Base-by-base conservation (phyloP, 2,113 vertebrate genomes). In the Myrmecobius fasciatus region DNA sequence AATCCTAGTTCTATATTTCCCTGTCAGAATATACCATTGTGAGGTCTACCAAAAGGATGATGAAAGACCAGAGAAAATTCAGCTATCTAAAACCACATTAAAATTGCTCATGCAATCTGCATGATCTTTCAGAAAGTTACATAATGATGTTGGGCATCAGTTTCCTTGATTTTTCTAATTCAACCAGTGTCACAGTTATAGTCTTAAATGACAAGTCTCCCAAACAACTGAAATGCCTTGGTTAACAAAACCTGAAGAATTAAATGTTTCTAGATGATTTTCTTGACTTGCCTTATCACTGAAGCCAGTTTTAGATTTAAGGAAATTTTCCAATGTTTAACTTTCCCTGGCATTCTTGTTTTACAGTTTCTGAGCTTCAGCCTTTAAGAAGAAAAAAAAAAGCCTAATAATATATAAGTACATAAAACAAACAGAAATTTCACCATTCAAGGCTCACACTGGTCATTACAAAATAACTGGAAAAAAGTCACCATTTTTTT, bases 61-160 rank as follows among this genome's bases (percentile, higher is more conserved):
- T 94, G 94, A 92, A 95, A 90, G 96, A 90, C 52, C 92, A 96
- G 96, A 96, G 67, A 89, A 97, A 96, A 94, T 91, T 92, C 90
- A 97, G 92, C 93, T 91, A 96, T 75, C 60, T n/a, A 75, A n/a
- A 75, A 17, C 14, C 36, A 75, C 17, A n/a, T 75, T n/a, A 75
- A 67, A 75, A 75, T n/a, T n/a, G 12, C 14, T 36, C 14, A 20
- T 75, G 3, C 60, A 75, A 75, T n/a, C 14, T 75, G 12, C 5
- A n/a, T 75, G 36, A n/a, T 14, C 36, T 75, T n/a, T 36, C 0
- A 4, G 36, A 75, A 75, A 75, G 31, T n/a, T 14, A 17, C 60
- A 20, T 75, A 14, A 75, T 0, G 7, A n/a, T 4, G 31, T 4
- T 75, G 31, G 14, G 1, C 31, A 12, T 75, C 60, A 75, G 3